These are phyloP conservation scores for Pimephales promelas DNA, from an alignment of 2,113 vertebrate genomes.

Conservation along the genomic window DNA sequence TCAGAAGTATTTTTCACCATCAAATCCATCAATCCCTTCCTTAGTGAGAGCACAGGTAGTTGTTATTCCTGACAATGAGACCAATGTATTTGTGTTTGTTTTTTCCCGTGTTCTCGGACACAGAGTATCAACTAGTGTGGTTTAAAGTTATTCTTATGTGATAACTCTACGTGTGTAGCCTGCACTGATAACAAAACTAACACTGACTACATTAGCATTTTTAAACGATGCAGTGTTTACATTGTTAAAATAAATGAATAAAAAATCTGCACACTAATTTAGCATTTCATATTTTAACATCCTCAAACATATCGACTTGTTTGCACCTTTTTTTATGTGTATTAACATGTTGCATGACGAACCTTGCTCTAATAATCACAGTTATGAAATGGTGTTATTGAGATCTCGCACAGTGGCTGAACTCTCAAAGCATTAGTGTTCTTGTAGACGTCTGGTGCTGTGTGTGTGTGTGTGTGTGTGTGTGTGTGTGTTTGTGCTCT, in stretches of 20 bases:
- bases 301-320: not conserved
- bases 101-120: conserved; percentile 1
- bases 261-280: not conserved
- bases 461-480: not conserved
- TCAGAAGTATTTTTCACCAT: not conserved
- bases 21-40: not conserved
- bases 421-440: not conserved
- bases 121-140: not conserved
- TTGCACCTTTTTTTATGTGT: not conserved
- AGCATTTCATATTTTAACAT: conserved; percentile 48
- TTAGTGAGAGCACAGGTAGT: conserved; percentile 64
- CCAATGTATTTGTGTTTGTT: not conserved
- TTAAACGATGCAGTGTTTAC: conserved; percentile 10
- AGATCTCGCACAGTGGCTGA: not conserved
- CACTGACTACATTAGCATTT: conserved; percentile 50
- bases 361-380: not conserved
- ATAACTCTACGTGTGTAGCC: conserved; percentile 32
- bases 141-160: conserved; percentile 28
- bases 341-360: not conserved
- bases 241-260: conserved; percentile 25
- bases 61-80: conserved; percentile 41
- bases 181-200: conserved; percentile 53
- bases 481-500: not conserved
- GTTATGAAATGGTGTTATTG: not conserved
- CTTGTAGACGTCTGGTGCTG: conserved; percentile 20